These are phyloP conservation scores for Diuraphis noxia DNA, from an alignment of 1,140 invertebrate species.

Conservation along the genomic window DNA sequence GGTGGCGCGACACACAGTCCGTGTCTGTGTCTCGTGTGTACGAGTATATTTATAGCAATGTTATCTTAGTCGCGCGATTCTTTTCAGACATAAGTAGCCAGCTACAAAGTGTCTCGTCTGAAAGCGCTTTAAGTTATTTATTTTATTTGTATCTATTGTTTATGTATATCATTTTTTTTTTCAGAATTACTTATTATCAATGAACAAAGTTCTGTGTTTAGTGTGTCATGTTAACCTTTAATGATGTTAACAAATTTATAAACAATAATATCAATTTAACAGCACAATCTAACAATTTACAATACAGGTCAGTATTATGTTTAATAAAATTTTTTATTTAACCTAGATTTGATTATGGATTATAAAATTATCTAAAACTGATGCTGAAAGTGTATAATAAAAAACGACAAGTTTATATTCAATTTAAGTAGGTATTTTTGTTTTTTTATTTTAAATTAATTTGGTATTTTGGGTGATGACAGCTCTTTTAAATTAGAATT, in stretches of 20 bases:
- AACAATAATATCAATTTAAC: conserved; percentile 17
- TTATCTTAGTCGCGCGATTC: too few relatives aligned
- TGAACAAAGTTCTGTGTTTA: background rate
- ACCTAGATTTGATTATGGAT: conserved; percentile 36
- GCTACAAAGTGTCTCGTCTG: too few relatives aligned
- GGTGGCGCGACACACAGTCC: too few relatives aligned
- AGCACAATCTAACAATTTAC: conserved; percentile 16
- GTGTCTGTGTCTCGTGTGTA: too few relatives aligned
- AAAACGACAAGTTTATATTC: background rate
- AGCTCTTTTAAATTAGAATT: background rate
- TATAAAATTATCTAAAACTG: background rate
- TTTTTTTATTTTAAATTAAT: background rate
- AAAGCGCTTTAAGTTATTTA: too few relatives aligned
- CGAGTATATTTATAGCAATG: too few relatives aligned
- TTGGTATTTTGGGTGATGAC: background rate
- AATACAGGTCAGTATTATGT: conserved; percentile 34
- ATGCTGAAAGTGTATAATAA: background rate
- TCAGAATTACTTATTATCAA: conserved; percentile 9
- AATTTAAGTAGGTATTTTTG: background rate
- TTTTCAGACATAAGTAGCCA: too few relatives aligned
- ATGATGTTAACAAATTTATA: conserved; percentile 20
- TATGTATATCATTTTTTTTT: background rate
- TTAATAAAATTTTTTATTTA: conserved; percentile 25
- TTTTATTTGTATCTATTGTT: background rate
- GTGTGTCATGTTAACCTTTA: conserved; percentile 29